phyloP scores from a whole-genome alignment of 1,140 invertebrate genomes.

The Drosophila ogumai region DNA sequence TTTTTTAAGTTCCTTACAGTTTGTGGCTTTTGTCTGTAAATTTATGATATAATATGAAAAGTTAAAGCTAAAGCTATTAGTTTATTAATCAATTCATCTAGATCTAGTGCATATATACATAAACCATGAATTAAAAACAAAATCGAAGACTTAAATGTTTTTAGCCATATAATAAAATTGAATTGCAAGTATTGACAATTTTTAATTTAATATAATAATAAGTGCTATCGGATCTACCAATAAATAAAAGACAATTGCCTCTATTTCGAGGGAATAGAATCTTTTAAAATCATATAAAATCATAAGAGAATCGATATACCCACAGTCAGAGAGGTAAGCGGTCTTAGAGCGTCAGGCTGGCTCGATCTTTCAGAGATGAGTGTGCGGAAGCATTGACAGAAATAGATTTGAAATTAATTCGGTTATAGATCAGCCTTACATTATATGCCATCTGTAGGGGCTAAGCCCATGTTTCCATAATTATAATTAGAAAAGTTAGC shows the following conservation, averaged over 20 bases:
- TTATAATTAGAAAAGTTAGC: constrained; percentile 3
- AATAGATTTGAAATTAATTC: constrained; percentile 29
- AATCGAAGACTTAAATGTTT: too few relatives aligned
- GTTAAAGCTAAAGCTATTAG: not conserved
- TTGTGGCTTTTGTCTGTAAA: not conserved
- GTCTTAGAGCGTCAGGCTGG: not conserved
- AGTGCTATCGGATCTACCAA: too few relatives aligned
- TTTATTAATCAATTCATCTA: too few relatives aligned
- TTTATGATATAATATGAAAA: not conserved
- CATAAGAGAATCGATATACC: not conserved
- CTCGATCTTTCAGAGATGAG: constrained; percentile 4
- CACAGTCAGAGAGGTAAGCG: not conserved
- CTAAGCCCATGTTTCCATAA: not conserved
- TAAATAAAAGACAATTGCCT: too few relatives aligned
- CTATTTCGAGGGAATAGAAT: too few relatives aligned
- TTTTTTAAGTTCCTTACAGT: not conserved
- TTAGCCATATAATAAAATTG: too few relatives aligned
- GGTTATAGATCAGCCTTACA: constrained; percentile 14
- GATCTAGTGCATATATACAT: too few relatives aligned
- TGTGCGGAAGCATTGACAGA: constrained; percentile 26
- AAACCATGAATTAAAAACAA: too few relatives aligned
- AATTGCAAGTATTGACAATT: too few relatives aligned
- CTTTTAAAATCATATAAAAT: too few relatives aligned
- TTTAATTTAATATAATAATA: too few relatives aligned
- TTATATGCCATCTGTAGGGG: not conserved